These are phyloP conservation scores for Ametastegia equiseti DNA, from an alignment of 2,888 invertebrate species.

Conservation along the genomic window DNA sequence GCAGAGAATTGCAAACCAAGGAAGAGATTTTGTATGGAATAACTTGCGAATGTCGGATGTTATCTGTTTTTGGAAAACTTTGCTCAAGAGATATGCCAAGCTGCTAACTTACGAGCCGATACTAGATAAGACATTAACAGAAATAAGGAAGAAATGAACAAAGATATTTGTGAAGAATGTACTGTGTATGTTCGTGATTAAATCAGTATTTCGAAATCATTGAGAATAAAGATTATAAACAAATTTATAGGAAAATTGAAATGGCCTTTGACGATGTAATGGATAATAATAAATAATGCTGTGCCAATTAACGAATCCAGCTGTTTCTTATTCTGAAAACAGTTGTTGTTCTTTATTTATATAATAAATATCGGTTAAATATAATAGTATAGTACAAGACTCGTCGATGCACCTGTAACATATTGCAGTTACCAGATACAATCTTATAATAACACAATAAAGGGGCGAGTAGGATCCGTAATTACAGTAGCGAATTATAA, in stretches of 20 bases:
- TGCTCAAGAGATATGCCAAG: conserved; percentile 86
- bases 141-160: conserved; percentile 69
- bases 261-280: neutral
- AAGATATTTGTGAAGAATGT: neutral
- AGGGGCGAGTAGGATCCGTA: neutral
- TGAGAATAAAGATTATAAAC: neutral
- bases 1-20: conserved; percentile 88
- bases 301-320: neutral
- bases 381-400: conserved; percentile 45
- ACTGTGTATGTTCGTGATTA: conserved; percentile 52
- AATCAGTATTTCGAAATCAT: conserved; percentile 52
- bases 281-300: neutral
- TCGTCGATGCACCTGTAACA: conserved; percentile 6
- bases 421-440: neutral
- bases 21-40: conserved; percentile 89
- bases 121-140: conserved; percentile 80
- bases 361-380: conserved; percentile 46
- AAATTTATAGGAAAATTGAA: neutral
- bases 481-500: conserved; percentile 11
- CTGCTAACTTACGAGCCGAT: conserved; percentile 83
- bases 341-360: conserved; percentile 42
- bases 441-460: conserved; percentile 29
- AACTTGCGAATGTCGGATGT: conserved; percentile 90
- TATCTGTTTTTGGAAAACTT: conserved; percentile 90
- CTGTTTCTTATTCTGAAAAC: conserved; percentile 18